Conservation (phyloP, 1,140 invertebrate genomes). For the Chrysopa pallens region DNA sequence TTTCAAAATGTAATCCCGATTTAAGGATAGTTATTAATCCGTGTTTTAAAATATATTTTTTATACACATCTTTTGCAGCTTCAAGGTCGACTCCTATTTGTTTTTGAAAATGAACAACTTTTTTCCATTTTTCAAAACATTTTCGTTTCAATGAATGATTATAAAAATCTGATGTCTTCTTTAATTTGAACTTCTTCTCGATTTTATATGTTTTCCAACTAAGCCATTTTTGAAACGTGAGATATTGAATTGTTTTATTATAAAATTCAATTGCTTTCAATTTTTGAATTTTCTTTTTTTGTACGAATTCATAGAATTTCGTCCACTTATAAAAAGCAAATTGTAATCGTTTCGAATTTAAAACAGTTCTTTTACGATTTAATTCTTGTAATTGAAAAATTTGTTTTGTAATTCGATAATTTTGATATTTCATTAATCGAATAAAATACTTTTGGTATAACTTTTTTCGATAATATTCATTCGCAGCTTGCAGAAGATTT, state of each 20-base stretch:
- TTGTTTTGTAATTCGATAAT: background rate
- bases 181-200: constrained; percentile 1
- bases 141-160: constrained; percentile 4
- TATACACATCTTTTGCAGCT: constrained; percentile 7
- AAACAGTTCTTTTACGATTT: too few relatives aligned
- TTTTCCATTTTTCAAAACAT: constrained; percentile 4
- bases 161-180: constrained; percentile 5
- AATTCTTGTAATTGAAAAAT: too few relatives aligned
- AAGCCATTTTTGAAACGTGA: too few relatives aligned
- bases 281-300: too few relatives aligned
- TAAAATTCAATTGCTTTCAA: too few relatives aligned
- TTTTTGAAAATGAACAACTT: constrained; percentile 1
- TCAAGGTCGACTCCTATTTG: constrained; percentile 5
- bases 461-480: constrained; percentile 3
- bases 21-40: constrained; percentile 6
- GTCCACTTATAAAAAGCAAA: too few relatives aligned
- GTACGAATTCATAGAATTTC: too few relatives aligned
- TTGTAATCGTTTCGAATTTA: too few relatives aligned
- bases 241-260: too few relatives aligned
- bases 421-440: constrained; percentile 1
- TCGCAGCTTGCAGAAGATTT: too few relatives aligned
- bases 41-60: constrained; percentile 4
- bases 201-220: background rate
- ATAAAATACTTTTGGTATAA: constrained; percentile 2
- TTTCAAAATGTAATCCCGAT: constrained; percentile 4